phyloP scores from a whole-genome alignment of 2,888 invertebrate genomes.

The Drosophila kuntzei region DNA sequence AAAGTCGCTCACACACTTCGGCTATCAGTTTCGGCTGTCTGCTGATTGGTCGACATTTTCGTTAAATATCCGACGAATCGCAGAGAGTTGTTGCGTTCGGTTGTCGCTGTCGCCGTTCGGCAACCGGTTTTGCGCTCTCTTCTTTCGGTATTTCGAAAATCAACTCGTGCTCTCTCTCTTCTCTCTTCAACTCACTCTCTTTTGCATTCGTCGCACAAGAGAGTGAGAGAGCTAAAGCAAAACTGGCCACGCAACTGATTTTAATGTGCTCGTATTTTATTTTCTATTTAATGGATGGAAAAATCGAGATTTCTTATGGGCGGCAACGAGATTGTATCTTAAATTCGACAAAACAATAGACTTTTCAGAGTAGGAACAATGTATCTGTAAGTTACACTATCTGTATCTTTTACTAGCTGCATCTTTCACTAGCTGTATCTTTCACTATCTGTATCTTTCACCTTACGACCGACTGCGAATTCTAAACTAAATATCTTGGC shows the following conservation, averaged over 20 bases:
- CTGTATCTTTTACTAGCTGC: not conserved
- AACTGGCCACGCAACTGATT: not conserved
- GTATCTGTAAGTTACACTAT: not conserved
- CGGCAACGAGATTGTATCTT: slow-evolving; percentile 15
- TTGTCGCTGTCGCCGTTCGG: slow-evolving; percentile 34
- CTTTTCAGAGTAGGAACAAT: not conserved
- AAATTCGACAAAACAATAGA: not conserved
- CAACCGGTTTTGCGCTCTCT: slow-evolving; percentile 52
- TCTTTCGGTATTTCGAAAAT: slow-evolving; percentile 7
- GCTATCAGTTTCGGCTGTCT: slow-evolving; percentile 34
- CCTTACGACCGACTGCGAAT: no score
- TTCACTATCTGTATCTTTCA: not conserved
- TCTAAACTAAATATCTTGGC: no score
- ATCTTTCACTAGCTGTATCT: not conserved
- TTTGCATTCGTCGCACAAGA: slow-evolving; percentile 22
- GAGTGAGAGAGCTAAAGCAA: slow-evolving; percentile 1
- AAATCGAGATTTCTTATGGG: slow-evolving; percentile 7
- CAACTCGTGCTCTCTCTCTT: slow-evolving; percentile 1
- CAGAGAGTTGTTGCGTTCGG: not conserved
- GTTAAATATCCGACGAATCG: slow-evolving; percentile 53
- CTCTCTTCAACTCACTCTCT: slow-evolving; percentile 26
- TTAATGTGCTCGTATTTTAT: not conserved
- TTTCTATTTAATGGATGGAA: slow-evolving; percentile 3
- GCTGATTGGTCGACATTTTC: slow-evolving; percentile 45
- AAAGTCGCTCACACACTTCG: slow-evolving; percentile 28